Percentiles rank a stretch among this genome's conserved stretches.
Conservation (phyloP, 2,888 invertebrate genomes). For the Dynastes grantii region DNA sequence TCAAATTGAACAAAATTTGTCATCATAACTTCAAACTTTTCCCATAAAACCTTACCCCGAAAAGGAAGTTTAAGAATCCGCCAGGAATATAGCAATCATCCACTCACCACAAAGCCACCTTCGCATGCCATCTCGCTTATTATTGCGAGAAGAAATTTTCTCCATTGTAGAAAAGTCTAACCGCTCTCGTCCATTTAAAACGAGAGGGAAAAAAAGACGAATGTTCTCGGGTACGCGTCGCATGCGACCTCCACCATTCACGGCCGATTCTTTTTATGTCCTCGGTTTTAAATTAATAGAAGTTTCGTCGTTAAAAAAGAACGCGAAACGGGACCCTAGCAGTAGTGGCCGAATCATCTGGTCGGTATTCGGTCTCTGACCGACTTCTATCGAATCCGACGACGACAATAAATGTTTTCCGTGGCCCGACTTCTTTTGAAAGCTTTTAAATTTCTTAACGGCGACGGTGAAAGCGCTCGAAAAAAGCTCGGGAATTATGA, state of each 20-base stretch:
- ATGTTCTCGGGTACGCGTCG: background rate
- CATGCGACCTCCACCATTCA: constrained; percentile 11
- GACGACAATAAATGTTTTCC: constrained; percentile 36
- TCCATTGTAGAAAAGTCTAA: constrained; percentile 21
- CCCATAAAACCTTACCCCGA: background rate
- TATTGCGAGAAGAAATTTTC: constrained; percentile 6
- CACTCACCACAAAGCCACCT: background rate
- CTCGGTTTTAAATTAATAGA: constrained; percentile 41
- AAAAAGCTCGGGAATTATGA: constrained; percentile 10
- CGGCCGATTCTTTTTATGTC: constrained; percentile 25
- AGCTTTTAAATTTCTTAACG: constrained; percentile 31
- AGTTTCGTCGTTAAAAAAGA: constrained; percentile 38
- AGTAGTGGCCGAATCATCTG: background rate
- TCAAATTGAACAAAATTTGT: too few species aligned
- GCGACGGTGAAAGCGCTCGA: constrained; percentile 1
- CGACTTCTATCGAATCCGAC: constrained; percentile 17
- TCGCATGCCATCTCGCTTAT: constrained; percentile 2
- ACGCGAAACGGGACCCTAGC: background rate
- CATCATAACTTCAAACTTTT: background rate
- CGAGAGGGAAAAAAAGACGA: background rate
- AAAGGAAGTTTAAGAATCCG: constrained; percentile 8
- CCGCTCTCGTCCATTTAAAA: background rate
- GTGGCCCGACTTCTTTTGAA: constrained; percentile 23
- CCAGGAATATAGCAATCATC: background rate
- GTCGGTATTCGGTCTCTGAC: background rate